phyloP scores from a whole-genome alignment of 2,113 vertebrate genomes.

The Amphiprion percula region DNA sequence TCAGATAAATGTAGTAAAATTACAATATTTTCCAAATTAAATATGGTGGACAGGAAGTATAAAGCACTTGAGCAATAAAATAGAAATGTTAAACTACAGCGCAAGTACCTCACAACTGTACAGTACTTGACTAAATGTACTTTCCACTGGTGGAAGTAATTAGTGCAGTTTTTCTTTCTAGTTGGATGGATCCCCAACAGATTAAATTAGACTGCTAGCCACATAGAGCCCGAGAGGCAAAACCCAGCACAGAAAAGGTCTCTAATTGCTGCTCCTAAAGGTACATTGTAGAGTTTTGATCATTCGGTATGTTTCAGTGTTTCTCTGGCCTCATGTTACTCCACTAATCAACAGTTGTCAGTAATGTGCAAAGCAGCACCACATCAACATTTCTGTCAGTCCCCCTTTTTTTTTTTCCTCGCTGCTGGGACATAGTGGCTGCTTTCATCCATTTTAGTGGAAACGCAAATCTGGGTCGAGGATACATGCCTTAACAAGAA shows the following conservation, averaged over 20 bases:
- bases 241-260: not conserved
- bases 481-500: not conserved
- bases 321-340: not conserved
- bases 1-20: too few relatives aligned
- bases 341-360: constrained; percentile 5
- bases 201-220: not conserved
- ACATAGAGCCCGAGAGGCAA: not conserved
- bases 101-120: too few relatives aligned
- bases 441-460: not conserved
- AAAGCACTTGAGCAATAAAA: too few relatives aligned
- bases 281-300: not conserved
- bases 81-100: too few relatives aligned
- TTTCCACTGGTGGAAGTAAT: too few relatives aligned
- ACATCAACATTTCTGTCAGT: too few relatives aligned
- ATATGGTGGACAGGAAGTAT: too few relatives aligned
- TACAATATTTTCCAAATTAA: too few relatives aligned
- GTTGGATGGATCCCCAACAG: not conserved
- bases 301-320: not conserved
- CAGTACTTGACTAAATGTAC: too few relatives aligned
- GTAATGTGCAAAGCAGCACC: not conserved
- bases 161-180: not conserved
- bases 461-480: not conserved
- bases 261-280: not conserved
- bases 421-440: not conserved
- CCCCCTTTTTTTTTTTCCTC: not conserved